A percentile compares a stretch with the other conserved stretches of the same genome.
phyloP scores from a whole-genome alignment of 2,888 invertebrate species.

The Pheosia gnoma region DNA sequence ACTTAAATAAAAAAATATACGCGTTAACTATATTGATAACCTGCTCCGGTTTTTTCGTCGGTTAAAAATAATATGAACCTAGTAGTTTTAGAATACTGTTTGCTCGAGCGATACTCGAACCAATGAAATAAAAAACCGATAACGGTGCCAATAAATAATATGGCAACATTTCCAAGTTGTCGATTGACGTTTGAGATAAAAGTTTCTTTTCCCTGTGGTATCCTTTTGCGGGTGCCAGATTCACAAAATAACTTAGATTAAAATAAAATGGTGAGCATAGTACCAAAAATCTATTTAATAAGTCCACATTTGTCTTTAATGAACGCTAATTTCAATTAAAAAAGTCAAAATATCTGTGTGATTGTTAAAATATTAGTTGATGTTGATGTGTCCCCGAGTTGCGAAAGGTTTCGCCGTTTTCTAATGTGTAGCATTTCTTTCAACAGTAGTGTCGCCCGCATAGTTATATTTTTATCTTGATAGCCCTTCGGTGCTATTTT shows the following conservation, averaged over 20 bases:
- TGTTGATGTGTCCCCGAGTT: conserved; percentile 35
- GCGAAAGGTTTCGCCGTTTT: conserved; percentile 11
- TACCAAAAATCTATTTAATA: conserved; percentile 35
- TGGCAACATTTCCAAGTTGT: conserved; percentile 24
- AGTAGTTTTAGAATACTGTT: no score
- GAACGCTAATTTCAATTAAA: conserved; percentile 10
- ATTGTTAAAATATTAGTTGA: conserved; percentile 43
- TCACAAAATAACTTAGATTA: conserved; percentile 30
- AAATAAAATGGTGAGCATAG: conserved; percentile 58
- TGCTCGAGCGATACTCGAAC: no score
- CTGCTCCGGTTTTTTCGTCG: no score
- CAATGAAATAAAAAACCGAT: no score
- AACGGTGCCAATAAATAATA: no score
- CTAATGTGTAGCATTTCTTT: background rate
- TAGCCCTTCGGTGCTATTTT: no score
- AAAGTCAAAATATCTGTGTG: conserved; percentile 21
- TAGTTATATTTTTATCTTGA: background rate
- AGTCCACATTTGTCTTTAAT: conserved; percentile 13
- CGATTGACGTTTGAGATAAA: conserved; percentile 30
- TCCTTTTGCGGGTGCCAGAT: conserved; percentile 46
- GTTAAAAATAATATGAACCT: no score
- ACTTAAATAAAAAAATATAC: no score
- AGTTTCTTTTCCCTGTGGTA: conserved; percentile 57
- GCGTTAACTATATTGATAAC: no score
- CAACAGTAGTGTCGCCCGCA: background rate